Conservation (phyloP, 2,113 vertebrate species). For the Capreolus pygargus region DNA sequence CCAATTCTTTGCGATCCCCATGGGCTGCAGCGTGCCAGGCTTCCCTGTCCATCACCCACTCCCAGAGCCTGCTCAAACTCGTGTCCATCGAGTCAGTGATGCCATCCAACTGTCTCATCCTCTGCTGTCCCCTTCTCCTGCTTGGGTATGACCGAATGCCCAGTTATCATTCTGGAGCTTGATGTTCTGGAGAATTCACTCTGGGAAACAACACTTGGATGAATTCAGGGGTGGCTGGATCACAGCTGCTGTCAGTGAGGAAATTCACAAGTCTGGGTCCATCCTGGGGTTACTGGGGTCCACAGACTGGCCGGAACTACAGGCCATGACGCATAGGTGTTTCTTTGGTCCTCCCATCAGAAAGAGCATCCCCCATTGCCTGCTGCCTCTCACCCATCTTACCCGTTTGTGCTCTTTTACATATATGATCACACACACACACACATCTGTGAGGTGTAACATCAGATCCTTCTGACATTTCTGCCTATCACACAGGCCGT, state of each 20-base stretch:
- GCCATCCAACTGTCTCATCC: not conserved
- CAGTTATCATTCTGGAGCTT: not conserved
- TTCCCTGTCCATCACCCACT: not conserved
- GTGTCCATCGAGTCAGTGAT: not conserved
- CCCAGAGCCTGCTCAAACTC: not conserved
- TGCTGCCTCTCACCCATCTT: not conserved
- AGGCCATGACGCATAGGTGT: not conserved
- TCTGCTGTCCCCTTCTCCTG: not conserved
- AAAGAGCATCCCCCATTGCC: not conserved
- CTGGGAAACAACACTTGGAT: not conserved
- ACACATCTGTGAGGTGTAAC: not conserved
- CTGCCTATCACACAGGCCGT: not conserved
- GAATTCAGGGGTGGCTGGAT: not conserved
- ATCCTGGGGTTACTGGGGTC: not conserved
- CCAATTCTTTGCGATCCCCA: not conserved
- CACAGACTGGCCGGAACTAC: not conserved
- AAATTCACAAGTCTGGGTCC: not conserved
- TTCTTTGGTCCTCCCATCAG: not conserved
- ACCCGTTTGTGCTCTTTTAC: not conserved
- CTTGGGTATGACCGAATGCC: not conserved
- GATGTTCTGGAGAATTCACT: not conserved
- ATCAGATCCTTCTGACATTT: not conserved
- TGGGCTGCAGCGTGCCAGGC: not conserved
- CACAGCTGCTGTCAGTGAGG: not conserved
- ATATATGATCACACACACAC: not conserved